Conservation (phyloP, 2,888 invertebrate genomes). For the Eupeodes latifasciatus region DNA sequence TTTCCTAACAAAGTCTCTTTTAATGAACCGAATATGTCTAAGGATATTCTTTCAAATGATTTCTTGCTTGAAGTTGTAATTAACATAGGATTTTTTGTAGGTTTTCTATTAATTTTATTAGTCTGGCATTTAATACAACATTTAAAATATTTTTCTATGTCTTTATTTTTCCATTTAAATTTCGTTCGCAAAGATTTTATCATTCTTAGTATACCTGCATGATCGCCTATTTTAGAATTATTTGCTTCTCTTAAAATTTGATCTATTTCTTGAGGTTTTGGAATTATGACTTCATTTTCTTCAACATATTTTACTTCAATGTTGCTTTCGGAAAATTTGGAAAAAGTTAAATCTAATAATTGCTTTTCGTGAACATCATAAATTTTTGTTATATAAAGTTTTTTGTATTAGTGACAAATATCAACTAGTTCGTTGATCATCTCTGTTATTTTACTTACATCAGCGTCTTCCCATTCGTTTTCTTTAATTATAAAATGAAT, state of each 20-base stretch:
- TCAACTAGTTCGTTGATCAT: background rate
- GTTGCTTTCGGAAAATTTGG: too few species aligned
- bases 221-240: too few species aligned
- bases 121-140: background rate
- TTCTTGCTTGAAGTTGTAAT: background rate
- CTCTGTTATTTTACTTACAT: background rate
- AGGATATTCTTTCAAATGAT: too few species aligned
- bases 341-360: slow-evolving; percentile 46
- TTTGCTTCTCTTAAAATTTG: too few species aligned
- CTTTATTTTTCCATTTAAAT: too few species aligned
- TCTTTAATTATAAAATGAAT: slow-evolving; percentile 36
- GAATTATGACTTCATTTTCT: background rate
- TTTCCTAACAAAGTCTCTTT: too few species aligned
- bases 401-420: background rate
- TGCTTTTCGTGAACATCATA: slow-evolving; percentile 57
- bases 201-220: too few species aligned
- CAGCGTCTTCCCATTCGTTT: slow-evolving; percentile 40
- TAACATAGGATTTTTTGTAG: background rate
- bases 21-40: too few species aligned
- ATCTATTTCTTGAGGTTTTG: too few species aligned
- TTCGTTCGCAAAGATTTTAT: too few species aligned
- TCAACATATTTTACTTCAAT: background rate
- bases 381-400: background rate
- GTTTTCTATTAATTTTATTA: background rate
- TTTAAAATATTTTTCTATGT: background rate